These are phyloP conservation scores for Heliconius erato DNA, from an alignment of 2,888 invertebrate genomes.

Conservation along the genomic window DNA sequence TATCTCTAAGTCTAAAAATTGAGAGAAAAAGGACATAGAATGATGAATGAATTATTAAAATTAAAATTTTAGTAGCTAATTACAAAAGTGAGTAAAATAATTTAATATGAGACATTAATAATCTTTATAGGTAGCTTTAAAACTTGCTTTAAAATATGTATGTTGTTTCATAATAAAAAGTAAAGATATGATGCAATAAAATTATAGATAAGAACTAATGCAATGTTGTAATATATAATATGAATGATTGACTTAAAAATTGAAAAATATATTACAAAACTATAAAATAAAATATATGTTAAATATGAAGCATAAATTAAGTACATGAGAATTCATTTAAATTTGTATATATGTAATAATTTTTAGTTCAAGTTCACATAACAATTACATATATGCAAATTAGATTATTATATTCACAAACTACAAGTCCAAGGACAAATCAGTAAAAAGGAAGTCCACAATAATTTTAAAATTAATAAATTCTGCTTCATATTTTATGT, in stretches of 20 bases:
- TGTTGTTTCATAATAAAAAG: background rate
- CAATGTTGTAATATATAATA: background rate
- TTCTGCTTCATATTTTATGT: background rate
- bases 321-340: background rate
- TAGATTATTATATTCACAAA: background rate
- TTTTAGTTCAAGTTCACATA: background rate
- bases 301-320: background rate
- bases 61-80: background rate
- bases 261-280: background rate
- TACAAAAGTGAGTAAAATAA: background rate
- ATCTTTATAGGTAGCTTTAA: constrained; percentile 1
- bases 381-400: background rate
- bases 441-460: background rate
- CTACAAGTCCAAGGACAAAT: background rate
- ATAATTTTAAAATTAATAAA: background rate
- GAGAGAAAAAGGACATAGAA: background rate
- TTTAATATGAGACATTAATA: background rate
- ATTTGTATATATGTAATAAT: background rate
- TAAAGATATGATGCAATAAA: constrained; percentile 2
- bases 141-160: background rate
- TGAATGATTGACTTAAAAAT: background rate
- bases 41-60: background rate
- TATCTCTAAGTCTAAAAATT: no score
- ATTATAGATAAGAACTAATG: background rate
- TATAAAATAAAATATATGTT: background rate